Base-by-base conservation (phyloP, 2,888 invertebrate species). In the Sphaeridia pumilis region DNA sequence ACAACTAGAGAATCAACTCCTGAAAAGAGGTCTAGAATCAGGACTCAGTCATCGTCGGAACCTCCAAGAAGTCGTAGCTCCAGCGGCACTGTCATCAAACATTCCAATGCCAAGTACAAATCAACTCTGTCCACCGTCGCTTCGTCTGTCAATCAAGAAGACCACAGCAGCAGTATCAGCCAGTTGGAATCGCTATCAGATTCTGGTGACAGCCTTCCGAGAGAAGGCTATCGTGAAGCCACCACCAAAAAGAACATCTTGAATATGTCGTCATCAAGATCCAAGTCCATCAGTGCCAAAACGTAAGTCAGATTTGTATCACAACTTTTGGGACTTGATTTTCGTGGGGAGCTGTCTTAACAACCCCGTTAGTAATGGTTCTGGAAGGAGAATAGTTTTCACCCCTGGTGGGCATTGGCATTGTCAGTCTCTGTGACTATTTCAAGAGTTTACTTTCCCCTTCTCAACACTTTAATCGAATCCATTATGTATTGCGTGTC, bases 1-100 rank as follows among this genome's bases (percentile, higher is more conserved):
- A 64, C 66, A 5, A 66, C 69, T 4, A 65, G 67, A 22, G 65
- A 62, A 46, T 60, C 61, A 14, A 64, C 64, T 2, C 64, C 64
- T 12, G 64, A 64, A 46, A 57, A 62, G 36, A 53, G 46, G 20
- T 38, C 49, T n/a, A 46, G 34, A n/a, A 43, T 12, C 27, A 10
- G 7, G 31, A 10, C 14, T 10, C 10, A 31, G 14, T 7, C 31
- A 10, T 7, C 7, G 14, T 14, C 14, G 10, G 20, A 38, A 17
- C 17, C 12, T 5, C 17, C 38, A 10, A 24, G 22, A 22, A 21
- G 4, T 21, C 24, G n/a, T 26, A 22, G 17, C 4, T 14, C 14
- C 7, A 31, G 4, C 34, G 34, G 24, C 12, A 21, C 10, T 5
- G 5, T n/a, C 26, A 38, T 10, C n/a, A 7, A 26, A 21, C n/a